These are phyloP conservation scores for Xyrauchen texanus DNA, from an alignment of 2,113 vertebrate genomes.

Conservation along the genomic window DNA sequence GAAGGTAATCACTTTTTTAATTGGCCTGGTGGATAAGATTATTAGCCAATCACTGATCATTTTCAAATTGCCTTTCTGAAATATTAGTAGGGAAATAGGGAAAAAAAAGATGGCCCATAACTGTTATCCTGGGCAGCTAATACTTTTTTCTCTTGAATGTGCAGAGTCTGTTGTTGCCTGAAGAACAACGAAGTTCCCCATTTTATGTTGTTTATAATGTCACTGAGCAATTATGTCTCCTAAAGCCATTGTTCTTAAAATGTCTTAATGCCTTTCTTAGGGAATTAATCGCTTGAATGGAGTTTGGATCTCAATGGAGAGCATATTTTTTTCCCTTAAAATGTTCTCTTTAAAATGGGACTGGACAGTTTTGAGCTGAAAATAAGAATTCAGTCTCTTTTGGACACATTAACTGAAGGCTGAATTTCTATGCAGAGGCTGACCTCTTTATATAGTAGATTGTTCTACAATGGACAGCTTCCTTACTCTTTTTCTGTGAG, in stretches of 20 bases:
- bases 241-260: slow-evolving; percentile 15
- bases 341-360: neutral
- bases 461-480: slow-evolving; percentile 20
- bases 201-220: slow-evolving; percentile 3
- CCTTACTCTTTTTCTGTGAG: neutral
- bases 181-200: slow-evolving; percentile 31
- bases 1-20: neutral
- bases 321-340: slow-evolving; percentile 3
- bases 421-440: neutral
- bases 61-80: too few species aligned
- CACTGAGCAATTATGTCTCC: slow-evolving; percentile 9
- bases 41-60: neutral
- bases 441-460: neutral
- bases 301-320: too few species aligned
- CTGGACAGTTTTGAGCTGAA: neutral
- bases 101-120: too few species aligned
- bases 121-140: too few species aligned
- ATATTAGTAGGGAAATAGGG: too few species aligned
- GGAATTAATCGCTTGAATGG: neutral
- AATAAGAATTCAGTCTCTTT: neutral
- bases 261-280: slow-evolving; percentile 2
- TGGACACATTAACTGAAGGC: neutral
- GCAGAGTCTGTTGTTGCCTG: slow-evolving; percentile 16
- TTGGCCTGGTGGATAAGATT: neutral
- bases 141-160: too few species aligned